Percentiles rank a stretch among this genome's conserved stretches.
Conservation (phyloP, 2,888 invertebrate genomes). For the Heliconius ismenius region DNA sequence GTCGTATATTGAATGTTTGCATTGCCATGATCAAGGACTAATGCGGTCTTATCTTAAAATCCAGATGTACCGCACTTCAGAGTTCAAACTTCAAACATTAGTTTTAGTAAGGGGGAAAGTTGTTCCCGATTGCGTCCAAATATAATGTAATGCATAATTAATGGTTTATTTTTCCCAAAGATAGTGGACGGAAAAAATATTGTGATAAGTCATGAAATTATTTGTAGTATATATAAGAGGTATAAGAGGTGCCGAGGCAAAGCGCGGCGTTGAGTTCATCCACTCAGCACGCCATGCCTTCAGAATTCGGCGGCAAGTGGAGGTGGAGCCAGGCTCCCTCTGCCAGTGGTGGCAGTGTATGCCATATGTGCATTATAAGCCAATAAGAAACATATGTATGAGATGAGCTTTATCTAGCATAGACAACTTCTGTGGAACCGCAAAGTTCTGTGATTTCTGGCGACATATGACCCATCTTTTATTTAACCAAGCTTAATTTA, state of each 20-base stretch:
- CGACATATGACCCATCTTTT: neutral
- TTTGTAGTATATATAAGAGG: too few species aligned
- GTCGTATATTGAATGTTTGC: neutral
- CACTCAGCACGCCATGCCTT: too few species aligned
- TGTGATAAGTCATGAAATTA: too few species aligned
- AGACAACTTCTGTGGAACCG: neutral
- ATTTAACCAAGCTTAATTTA: neutral
- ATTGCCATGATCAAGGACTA: conserved; percentile 35
- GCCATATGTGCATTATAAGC: neutral
- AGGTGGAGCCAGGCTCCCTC: too few species aligned
- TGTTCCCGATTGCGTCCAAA: neutral
- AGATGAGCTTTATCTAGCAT: neutral
- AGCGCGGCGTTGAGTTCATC: too few species aligned
- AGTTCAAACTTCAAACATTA: conserved; percentile 22
- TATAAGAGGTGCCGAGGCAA: too few species aligned
- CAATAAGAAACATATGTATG: neutral
- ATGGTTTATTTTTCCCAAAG: neutral
- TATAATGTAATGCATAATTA: neutral
- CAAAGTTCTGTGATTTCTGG: neutral
- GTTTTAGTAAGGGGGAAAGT: conserved; percentile 8
- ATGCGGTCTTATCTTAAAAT: conserved; percentile 9
- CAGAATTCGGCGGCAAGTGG: too few species aligned
- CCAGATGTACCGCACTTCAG: conserved; percentile 18
- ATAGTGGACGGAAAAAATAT: too few species aligned
- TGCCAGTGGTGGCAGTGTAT: too few species aligned